These are phyloP conservation scores for Nudaria mundana DNA, from an alignment of 2,888 invertebrate genomes.

Conservation along the genomic window DNA sequence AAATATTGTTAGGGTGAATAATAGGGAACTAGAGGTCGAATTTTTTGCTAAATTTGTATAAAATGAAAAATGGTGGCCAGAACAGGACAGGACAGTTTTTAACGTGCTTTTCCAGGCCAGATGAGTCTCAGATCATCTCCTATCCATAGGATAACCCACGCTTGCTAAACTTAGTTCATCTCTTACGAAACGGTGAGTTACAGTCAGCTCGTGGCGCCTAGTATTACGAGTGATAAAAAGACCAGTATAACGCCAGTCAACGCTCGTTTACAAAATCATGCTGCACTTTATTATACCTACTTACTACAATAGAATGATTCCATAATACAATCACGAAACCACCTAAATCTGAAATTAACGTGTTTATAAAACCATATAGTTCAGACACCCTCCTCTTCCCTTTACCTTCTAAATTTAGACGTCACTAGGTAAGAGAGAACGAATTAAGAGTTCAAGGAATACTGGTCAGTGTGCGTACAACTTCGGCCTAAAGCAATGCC, in stretches of 20 bases:
- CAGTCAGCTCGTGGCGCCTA: no score
- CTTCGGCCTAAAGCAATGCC: conserved; percentile 65
- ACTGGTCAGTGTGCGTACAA: conserved; percentile 46
- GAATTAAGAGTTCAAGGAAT: conserved; percentile 43
- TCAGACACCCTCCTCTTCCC: conserved; percentile 28
- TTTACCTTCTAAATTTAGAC: conserved; percentile 18
- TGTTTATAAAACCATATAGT: conserved; percentile 54
- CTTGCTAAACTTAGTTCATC: no score
- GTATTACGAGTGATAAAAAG: no score
- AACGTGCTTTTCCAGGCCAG: no score
- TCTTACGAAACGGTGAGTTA: no score
- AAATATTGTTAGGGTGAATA: no score
- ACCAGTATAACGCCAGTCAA: conserved; percentile 40
- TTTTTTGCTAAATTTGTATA: no score
- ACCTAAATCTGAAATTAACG: conserved; percentile 79
- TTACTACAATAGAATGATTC: conserved; percentile 68
- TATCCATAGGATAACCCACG: no score
- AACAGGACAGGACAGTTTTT: no score
- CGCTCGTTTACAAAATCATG: conserved; percentile 63
- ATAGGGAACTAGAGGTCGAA: no score
- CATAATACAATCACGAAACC: conserved; percentile 70
- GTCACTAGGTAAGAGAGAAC: conserved; percentile 18
- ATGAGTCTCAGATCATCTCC: no score
- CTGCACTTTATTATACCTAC: conserved; percentile 63
- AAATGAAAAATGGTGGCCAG: no score